Evolutionary conservation across 2,888 invertebrate species (phyloP), one percentile per base, ranked within the genome.

Genomic region (Limenitis camilla): DNA sequence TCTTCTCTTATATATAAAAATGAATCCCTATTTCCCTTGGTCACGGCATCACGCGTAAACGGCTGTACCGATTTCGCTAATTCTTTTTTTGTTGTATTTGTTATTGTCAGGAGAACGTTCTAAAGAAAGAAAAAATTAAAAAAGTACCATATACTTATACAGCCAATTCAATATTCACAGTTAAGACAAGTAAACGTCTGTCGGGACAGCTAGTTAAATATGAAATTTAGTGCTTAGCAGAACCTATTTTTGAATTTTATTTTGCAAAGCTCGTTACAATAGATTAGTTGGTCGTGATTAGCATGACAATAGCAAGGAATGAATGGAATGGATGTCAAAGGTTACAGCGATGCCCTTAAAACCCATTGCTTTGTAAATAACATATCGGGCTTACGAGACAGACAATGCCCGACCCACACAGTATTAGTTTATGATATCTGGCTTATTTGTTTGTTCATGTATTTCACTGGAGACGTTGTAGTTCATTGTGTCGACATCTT

Each of bases 371-470:
- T 65, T 63, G 52, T 61, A 67, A 66, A 62, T 68, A 61, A 47
- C 51, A 56, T 60, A 56, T 57, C 40, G 46, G 64, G 67, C 63
- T 62, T 67, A 68, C 63, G 71, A 66, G 65, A 65, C 68, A 73
- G 75, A 81, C 81, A 82, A 82, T 79, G 72, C 78, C 78, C 77
- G 72, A 71, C 84, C 82, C 77, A 81, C 76, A 64, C 72, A 64
- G 63, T 71, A 70, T 74, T 72, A 73, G 68, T 72, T 74, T 73
- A 74, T 78, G 65, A 64, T 68, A 71, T 72, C 75, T 74, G 71
- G 77, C 75, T 57, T 56, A 73, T 76, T 74, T 66, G 69, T 46
- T 52, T 55, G 55, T 61, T 72, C 68, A 64, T 68, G 65, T 69
- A 68, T 73, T 68, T 32, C 52, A 38, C 38, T 10, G 33, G 33